These are phyloP conservation scores for Protonemura montana DNA, from an alignment of 2,888 invertebrate genomes.

Conservation along the genomic window DNA sequence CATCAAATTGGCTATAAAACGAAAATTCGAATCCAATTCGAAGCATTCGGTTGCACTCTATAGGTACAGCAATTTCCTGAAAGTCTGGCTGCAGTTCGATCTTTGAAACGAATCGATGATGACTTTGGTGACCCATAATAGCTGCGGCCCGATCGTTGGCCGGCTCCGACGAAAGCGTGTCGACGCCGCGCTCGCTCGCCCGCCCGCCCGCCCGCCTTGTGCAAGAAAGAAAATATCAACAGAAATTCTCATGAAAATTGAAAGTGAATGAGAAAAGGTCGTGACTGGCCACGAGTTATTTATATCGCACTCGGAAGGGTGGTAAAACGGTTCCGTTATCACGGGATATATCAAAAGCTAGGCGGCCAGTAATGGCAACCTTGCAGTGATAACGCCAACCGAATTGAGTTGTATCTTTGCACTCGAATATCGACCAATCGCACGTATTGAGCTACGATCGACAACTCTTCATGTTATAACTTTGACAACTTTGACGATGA, in stretches of 20 bases:
- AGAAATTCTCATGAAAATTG: constrained; percentile 28
- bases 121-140: constrained; percentile 3
- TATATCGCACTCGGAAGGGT: not conserved
- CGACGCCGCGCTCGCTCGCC: not conserved
- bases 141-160: not conserved
- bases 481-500: constrained; percentile 1
- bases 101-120: not conserved
- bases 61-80: not conserved
- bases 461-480: not conserved
- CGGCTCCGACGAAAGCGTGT: not conserved
- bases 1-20: not conserved
- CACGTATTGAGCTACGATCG: not conserved
- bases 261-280: constrained; percentile 33
- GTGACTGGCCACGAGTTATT: not conserved
- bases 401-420: not conserved
- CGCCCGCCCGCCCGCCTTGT: not conserved
- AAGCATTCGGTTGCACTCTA: not conserved
- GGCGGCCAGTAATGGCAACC: not conserved
- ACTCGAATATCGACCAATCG: not conserved
- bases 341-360: constrained; percentile 1
- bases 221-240: constrained; percentile 12
- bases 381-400: not conserved
- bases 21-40: not conserved
- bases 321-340: constrained; percentile 22
- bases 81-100: not conserved